These are phyloP conservation scores for Pipistrellus kuhlii DNA, from an alignment of 2,797 vertebrate genomes.

Conservation along the genomic window DNA sequence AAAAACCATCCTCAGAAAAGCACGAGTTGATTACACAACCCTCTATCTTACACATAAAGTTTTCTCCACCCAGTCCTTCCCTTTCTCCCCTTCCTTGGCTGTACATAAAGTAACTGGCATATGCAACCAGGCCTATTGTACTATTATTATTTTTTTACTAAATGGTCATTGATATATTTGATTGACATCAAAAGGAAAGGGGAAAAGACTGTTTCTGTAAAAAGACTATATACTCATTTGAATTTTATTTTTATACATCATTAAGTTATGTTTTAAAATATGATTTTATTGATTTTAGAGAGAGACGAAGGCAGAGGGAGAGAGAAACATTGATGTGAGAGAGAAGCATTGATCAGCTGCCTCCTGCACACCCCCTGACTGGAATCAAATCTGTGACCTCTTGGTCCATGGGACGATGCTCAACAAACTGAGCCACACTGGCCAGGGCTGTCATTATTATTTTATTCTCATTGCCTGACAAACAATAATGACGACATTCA, in stretches of 20 bases:
- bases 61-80: not conserved
- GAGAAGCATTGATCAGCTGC: not conserved
- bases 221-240: not conserved
- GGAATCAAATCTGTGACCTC: not conserved
- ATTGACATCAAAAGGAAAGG: slow-evolving; percentile 12
- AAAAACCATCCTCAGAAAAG: not conserved
- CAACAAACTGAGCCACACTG: not conserved
- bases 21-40: not conserved
- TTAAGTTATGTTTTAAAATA: not conserved
- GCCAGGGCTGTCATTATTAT: not conserved
- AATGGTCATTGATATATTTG: not conserved
- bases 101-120: not conserved
- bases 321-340: not conserved
- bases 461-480: not conserved
- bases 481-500: not conserved
- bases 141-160: not conserved
- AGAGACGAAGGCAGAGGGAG: not conserved
- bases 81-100: not conserved
- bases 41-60: not conserved
- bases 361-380: not conserved
- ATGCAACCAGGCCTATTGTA: not conserved
- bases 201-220: not conserved
- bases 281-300: not conserved
- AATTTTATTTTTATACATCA: not conserved
- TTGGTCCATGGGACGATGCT: not conserved